Evolutionary conservation across 2,797 vertebrate species (phyloP), one percentile per base, ranked within the genome.

Genomic region (Microtus obscurus): DNA sequence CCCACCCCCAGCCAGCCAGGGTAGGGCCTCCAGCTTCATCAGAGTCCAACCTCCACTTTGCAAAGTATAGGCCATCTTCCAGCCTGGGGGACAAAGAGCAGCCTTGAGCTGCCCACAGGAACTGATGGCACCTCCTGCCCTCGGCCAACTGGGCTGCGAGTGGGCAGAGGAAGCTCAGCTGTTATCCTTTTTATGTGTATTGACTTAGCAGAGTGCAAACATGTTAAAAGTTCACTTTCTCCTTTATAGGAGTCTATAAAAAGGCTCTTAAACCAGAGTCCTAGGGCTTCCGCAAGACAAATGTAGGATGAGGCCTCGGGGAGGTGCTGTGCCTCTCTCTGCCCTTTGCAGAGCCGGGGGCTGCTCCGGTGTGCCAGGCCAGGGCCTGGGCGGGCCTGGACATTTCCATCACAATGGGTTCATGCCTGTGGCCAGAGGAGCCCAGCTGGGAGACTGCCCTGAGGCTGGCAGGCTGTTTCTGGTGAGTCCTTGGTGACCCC

Each of bases 241-340:
- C 98, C 97, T 98, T 99, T 99, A 98, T 98, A 98, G 29, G 98
- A 98, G 98, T 98, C 99, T 98, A 99, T 99, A 98, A 99, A 99
- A 98, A 98, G 94, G 96, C 98, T 99, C 98, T 99, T 99, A 99
- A 99, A 99, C 78, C 0, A 97, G 98, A 98, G 97, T 98, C 98
- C 96, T 97, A 98, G 98, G 98, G 98, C 98, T 98, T 98, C 98
- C 97, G 93, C 21, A 95, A 98, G 98, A 98, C 98, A 98, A 98
- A 98, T 43, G 96, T 97, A 40, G 97, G 96, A 96, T 98, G 83
- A 94, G 97, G 97, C 13, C 77, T 67, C 23, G 8, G 86, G 97
- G 97, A 87, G 92, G 95, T 89, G 3, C 61, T 82, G 95, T 40
- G 89, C 74, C 97, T 95, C 92, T 87, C 0, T 12, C 96, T 13